Evolutionary conservation across 37 sponge, comb jelly and placozoan genomes (phyloP), one percentile per base, ranked within the genome.

Genomic region (Diacarnus erythraeanus): DNA sequence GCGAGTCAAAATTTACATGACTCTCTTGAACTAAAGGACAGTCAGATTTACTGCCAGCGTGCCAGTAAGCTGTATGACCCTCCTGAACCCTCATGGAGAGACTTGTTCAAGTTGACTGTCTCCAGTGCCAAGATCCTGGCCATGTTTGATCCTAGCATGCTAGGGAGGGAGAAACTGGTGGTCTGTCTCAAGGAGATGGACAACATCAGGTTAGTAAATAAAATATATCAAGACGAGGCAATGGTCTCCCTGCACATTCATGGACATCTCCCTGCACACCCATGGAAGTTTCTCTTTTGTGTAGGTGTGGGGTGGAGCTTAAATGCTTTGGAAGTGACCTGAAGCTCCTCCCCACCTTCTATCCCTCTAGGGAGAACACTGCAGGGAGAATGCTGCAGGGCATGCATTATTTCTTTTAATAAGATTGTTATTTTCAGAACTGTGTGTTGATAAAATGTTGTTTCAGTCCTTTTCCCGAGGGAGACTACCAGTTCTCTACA

Each of bases 71-170:
- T 82, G 61, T 85, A 85, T 79, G 34, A 61, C 73, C 58, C 64
- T 3, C 51, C 78, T 25, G 71, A 84, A 9, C n/a, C 68, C 26
- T 23, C 25, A 8, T 26, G 63, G 12, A 61, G 57, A 0, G 57
- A 74, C 54, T 65, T 94, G 77, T 85, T 94, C 54, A 59, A 75
- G 80, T 83, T 94, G 38, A 36, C 67, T 38, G 73, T 94, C 54
- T 42, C 84, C 27, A 71, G 73, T 8, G 64, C 72, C 72, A 66
- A 61, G 58, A 65, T 95, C 25, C 57, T 40, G 25, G 63, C 83
- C 27, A 69, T 92, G 68, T 75, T 86, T 47, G 96, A 95, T 68
- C 90, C 93, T 69, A 77, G 71, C 57, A 79, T 95, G 84, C 68
- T 81, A 47, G 93, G 90, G 20, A 71, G 59, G 51, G 74, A 81